Evolutionary conservation across 2,797 vertebrate species (phyloP).

Genomic region (Taenioides sp.): DNA sequence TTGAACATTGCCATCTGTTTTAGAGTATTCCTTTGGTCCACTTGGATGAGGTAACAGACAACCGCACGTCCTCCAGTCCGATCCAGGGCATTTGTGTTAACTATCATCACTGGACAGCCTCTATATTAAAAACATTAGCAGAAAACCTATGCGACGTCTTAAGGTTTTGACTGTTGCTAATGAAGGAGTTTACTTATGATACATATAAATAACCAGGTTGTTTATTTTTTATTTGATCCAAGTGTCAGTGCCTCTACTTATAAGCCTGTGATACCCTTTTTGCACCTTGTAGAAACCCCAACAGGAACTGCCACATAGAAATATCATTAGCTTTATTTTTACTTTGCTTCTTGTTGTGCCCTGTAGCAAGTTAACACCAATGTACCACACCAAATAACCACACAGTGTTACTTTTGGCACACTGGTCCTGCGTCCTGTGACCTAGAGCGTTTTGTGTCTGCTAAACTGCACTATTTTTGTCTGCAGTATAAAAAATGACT

Average conservation of each 20-base stretch:
- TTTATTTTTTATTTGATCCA: not conserved
- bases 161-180: not conserved
- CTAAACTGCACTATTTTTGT: conserved; percentile 45
- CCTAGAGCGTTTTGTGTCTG: conserved; percentile 38
- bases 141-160: not conserved
- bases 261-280: not conserved
- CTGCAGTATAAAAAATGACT: conserved; percentile 28
- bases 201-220: not conserved
- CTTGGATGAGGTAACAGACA: no score
- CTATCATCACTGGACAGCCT: no score
- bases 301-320: conserved; percentile 4
- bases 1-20: not conserved
- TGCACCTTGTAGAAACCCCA: not conserved
- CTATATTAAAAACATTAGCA: not conserved
- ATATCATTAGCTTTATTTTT: conserved; percentile 46
- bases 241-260: not conserved
- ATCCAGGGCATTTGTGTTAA: no score
- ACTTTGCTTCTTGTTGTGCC: conserved; percentile 26
- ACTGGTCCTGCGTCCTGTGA: conserved; percentile 32
- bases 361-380: conserved; percentile 30
- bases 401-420: conserved; percentile 29
- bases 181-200: not conserved
- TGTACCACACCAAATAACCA: not conserved
- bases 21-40: no score
- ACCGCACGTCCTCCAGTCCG: not conserved